Evolutionary conservation across 2,113 vertebrate species (phyloP).

Genomic region (Tachycineta bicolor): DNA sequence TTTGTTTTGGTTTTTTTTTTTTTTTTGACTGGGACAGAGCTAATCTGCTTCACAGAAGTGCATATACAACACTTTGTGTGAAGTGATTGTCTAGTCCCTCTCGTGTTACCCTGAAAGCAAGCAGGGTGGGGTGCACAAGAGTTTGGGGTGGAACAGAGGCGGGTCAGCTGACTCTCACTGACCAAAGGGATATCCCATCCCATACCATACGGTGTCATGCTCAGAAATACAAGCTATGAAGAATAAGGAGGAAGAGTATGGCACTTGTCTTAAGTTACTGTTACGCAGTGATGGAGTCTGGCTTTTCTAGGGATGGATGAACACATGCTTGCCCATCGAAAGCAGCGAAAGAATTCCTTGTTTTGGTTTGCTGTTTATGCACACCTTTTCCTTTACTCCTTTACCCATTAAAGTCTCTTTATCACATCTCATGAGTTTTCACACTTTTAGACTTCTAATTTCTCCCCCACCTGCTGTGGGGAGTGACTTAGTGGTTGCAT

Average conservation of each 20-base stretch:
- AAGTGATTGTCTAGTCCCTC: too few relatives aligned
- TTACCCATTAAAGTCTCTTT: not conserved
- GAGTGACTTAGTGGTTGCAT: accelerated
- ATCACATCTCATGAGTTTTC: not conserved
- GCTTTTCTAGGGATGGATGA: not conserved
- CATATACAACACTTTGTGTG: accelerated
- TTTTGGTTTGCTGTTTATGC: not conserved
- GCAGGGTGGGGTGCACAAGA: not conserved
- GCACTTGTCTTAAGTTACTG: accelerated
- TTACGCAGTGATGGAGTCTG: accelerated
- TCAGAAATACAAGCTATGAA: not conserved
- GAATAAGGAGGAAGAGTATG: not conserved
- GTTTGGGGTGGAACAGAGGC: accelerated
- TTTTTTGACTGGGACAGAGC: not conserved
- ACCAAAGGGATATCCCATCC: not conserved
- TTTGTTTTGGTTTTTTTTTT: not conserved
- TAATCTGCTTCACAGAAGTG: not conserved
- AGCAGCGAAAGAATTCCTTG: not conserved
- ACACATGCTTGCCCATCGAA: accelerated
- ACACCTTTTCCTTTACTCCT: not conserved
- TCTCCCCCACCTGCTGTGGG: not conserved
- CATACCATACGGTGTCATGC: accelerated
- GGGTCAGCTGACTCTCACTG: accelerated
- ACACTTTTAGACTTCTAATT: not conserved
- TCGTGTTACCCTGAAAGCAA: accelerated